A percentile compares a stretch with the other conserved stretches of the same genome.
Conservation (phyloP, 2,113 vertebrate genomes). For the Cephalophus harveyi region DNA sequence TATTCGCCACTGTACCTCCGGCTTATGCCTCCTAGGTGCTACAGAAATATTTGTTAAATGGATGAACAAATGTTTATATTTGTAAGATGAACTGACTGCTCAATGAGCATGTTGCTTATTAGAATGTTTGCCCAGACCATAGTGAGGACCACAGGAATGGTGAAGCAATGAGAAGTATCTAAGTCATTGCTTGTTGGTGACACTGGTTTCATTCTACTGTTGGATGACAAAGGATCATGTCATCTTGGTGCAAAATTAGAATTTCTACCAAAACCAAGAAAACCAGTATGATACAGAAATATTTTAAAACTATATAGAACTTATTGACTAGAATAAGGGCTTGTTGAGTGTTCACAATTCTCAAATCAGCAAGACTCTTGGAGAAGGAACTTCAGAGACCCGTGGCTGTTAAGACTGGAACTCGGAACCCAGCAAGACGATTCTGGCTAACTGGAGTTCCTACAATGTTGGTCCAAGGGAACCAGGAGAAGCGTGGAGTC, state of each 20-base stretch:
- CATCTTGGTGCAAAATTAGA: background rate
- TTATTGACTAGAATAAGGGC: background rate
- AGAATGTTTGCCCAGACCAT: slow-evolving; percentile 23
- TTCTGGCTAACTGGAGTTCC: background rate
- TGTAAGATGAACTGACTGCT: slow-evolving; percentile 20
- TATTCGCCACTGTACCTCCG: background rate
- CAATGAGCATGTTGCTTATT: background rate
- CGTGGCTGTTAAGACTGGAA: background rate
- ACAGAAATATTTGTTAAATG: slow-evolving; percentile 31
- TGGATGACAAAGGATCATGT: background rate
- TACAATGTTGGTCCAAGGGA: background rate
- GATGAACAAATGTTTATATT: slow-evolving; percentile 11
- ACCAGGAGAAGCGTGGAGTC: background rate
- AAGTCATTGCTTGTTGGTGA: background rate
- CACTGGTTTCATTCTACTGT: background rate
- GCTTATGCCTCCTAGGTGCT: background rate
- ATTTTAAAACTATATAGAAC: background rate
- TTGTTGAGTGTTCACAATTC: background rate
- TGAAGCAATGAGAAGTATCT: background rate
- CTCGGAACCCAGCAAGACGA: background rate
- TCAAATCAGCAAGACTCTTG: background rate
- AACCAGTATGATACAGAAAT: background rate
- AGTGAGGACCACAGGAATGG: background rate
- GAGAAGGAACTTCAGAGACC: background rate
- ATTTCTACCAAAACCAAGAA: slow-evolving; percentile 37